phyloP scores from a whole-genome alignment of 2,113 vertebrate genomes.

The Bufo bufo region DNA sequence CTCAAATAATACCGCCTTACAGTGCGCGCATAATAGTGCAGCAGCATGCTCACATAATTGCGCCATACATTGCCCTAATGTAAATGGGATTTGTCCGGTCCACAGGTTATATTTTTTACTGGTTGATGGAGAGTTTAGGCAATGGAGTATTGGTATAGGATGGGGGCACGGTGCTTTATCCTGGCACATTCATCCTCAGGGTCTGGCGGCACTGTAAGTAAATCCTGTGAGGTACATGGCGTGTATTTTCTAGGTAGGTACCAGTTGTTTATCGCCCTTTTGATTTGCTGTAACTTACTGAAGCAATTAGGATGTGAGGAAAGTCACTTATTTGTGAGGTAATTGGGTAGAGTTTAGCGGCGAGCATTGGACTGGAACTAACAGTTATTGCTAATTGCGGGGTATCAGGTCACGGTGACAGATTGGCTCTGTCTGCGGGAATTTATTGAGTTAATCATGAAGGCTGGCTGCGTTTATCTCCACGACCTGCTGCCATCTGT shows the following conservation, averaged over 20 bases:
- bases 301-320: slow-evolving; percentile 46
- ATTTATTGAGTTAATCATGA: slow-evolving; percentile 53
- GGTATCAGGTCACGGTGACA: slow-evolving; percentile 57
- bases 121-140: not conserved
- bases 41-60: not conserved
- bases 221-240: not conserved
- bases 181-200: not conserved
- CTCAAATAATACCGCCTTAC: not conserved
- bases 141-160: not conserved
- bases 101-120: not conserved
- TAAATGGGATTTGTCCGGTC: not conserved
- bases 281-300: not conserved
- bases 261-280: not conserved
- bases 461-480: slow-evolving; percentile 31
- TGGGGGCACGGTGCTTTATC: not conserved
- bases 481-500: slow-evolving; percentile 52
- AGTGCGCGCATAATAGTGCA: not conserved
- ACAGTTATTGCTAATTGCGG: slow-evolving; percentile 49
- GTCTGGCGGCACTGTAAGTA: not conserved
- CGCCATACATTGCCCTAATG: not conserved
- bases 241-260: not conserved
- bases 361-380: slow-evolving; percentile 37
- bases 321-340: slow-evolving; percentile 20
- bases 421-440: slow-evolving; percentile 47
- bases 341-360: slow-evolving; percentile 37